phyloP scores from a whole-genome alignment of 2,888 invertebrate species.

The Philonicus albiceps region DNA sequence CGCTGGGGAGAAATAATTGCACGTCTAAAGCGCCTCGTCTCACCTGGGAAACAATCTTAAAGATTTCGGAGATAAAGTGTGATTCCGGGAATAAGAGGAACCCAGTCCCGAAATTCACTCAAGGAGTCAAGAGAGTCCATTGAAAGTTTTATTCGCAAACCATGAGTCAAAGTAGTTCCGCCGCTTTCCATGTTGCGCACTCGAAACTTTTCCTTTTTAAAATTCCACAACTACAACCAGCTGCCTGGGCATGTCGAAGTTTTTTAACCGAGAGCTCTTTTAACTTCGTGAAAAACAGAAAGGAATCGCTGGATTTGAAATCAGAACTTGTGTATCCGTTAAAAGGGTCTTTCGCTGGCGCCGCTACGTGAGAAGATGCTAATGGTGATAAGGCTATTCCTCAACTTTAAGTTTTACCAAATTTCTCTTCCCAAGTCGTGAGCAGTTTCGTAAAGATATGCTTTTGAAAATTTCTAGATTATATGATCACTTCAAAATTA shows the following conservation, averaged over 20 bases:
- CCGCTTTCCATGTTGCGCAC: not conserved
- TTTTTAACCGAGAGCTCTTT: not conserved
- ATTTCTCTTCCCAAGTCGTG: not conserved
- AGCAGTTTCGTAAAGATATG: not conserved
- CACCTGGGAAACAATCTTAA: not conserved
- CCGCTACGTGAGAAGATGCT: not conserved
- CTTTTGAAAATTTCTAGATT: not conserved
- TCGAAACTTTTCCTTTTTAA: not conserved
- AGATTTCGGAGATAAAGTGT: not conserved
- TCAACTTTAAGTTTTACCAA: not conserved
- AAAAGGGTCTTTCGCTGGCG: not conserved
- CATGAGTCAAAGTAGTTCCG: slow-evolving; percentile 3
- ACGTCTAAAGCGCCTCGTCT: not conserved
- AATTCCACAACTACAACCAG: slow-evolving; percentile 3
- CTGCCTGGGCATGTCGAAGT: not conserved
- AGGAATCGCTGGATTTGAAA: slow-evolving; percentile 3
- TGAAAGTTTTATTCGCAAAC: slow-evolving; percentile 5
- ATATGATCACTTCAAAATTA: slow-evolving; percentile 11
- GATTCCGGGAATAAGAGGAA: not conserved
- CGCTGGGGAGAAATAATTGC: not conserved
- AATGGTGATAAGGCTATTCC: not conserved
- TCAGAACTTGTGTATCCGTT: slow-evolving; percentile 16
- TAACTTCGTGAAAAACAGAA: not conserved
- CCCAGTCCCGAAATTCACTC: not conserved
- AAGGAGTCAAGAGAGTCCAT: slow-evolving; percentile 1